A percentile compares a stretch with the other conserved stretches of the same genome.
These are phyloP conservation scores for Stegodyphus dumicola DNA, from an alignment of 1,140 invertebrate genomes.

Conservation along the genomic window DNA sequence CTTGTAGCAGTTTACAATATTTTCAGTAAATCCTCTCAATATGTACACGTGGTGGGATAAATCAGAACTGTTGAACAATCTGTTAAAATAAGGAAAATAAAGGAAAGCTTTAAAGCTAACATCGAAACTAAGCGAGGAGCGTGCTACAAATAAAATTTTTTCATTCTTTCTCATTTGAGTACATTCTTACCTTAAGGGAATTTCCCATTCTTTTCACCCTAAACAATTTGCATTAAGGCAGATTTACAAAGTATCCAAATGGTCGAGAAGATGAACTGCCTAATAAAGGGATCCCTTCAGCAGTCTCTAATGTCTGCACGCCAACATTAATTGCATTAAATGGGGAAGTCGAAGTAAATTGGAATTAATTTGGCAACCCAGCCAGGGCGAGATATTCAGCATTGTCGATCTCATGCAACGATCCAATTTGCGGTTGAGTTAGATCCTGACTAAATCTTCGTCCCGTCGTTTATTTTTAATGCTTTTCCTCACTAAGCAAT, in stretches of 20 bases:
- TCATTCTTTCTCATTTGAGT: too few relatives aligned
- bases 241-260: constrained; percentile 45
- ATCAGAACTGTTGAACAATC: too few relatives aligned
- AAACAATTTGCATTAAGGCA: constrained; percentile 57
- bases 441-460: background rate
- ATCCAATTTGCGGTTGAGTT: background rate
- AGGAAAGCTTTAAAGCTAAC: too few relatives aligned
- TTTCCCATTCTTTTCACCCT: constrained; percentile 25
- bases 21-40: too few relatives aligned
- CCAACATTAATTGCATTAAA: constrained; percentile 42
- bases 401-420: background rate
- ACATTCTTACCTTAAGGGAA: too few relatives aligned
- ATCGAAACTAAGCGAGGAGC: too few relatives aligned
- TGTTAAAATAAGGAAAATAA: too few relatives aligned
- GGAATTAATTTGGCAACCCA: constrained; percentile 38
- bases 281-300: constrained; percentile 33
- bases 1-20: too few relatives aligned
- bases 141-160: too few relatives aligned
- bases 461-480: constrained; percentile 16
- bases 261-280: constrained; percentile 47
- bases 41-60: too few relatives aligned
- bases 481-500: background rate
- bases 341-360: constrained; percentile 35
- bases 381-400: background rate
- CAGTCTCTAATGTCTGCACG: constrained; percentile 13